Evolutionary conservation across 2,888 invertebrate species (phyloP).

Genomic region (Leptogaster cylindrica): DNA sequence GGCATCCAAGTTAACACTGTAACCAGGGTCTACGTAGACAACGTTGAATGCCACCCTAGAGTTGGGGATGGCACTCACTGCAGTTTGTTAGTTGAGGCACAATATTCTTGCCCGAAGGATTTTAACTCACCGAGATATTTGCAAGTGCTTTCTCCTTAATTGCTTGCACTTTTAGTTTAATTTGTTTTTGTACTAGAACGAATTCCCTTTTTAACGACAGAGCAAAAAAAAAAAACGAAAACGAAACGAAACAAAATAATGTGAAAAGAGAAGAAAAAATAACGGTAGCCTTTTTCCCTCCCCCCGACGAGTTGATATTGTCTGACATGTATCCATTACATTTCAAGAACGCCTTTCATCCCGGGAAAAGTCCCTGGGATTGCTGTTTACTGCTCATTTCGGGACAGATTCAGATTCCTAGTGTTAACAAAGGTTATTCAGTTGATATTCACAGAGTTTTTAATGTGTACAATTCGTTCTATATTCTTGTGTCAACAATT

Average conservation of each 20-base stretch:
- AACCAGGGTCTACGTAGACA: no score
- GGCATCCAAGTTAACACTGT: no score
- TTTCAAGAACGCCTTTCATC: not conserved
- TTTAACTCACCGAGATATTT: slow-evolving; percentile 1
- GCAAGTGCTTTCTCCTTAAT: slow-evolving; percentile 26
- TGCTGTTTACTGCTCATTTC: not conserved
- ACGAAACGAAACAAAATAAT: no score
- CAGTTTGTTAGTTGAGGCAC: not conserved
- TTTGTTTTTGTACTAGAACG: not conserved
- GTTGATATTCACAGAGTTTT: slow-evolving; percentile 13
- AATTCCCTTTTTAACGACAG: not conserved
- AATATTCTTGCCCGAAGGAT: not conserved
- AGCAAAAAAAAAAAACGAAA: no score
- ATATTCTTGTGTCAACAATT: slow-evolving; percentile 11
- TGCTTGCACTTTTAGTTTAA: slow-evolving; percentile 37
- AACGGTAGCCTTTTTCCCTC: not conserved
- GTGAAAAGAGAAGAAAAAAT: no score
- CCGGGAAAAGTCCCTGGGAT: not conserved
- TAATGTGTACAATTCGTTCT: not conserved
- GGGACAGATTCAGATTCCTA: not conserved
- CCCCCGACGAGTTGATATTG: not conserved
- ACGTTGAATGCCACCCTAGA: no score
- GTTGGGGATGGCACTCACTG: no score
- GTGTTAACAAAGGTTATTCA: slow-evolving; percentile 9
- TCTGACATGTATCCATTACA: not conserved